A percentile compares a stretch with the other conserved stretches of the same genome.
These are phyloP conservation scores for Hiodon tergisus DNA, from an alignment of 2,113 vertebrate genomes.

Conservation along the genomic window DNA sequence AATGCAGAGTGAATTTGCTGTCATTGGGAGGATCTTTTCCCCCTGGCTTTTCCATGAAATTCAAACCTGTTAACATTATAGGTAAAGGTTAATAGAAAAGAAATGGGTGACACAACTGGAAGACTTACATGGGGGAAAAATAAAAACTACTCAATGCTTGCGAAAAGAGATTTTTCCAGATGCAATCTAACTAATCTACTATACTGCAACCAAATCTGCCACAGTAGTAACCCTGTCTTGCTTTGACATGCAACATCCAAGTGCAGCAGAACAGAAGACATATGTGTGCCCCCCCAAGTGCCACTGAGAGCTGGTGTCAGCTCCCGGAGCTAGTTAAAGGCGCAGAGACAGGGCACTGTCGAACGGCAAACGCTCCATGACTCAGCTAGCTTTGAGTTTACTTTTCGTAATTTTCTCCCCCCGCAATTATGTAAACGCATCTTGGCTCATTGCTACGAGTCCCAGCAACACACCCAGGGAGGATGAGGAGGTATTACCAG, in stretches of 20 bases:
- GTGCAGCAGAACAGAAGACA: not conserved
- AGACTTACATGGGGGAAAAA: slow-evolving; percentile 42
- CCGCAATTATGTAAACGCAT: too few relatives aligned
- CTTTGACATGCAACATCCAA: not conserved
- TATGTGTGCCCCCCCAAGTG: slow-evolving; percentile 23
- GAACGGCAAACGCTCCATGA: slow-evolving; percentile 62
- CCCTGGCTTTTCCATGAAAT: slow-evolving; percentile 36
- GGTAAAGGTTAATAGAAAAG: slow-evolving; percentile 37
- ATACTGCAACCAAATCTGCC: slow-evolving; percentile 37
- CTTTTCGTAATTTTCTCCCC: too few relatives aligned
- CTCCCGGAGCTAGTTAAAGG: slow-evolving; percentile 79
- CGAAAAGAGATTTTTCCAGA: slow-evolving; percentile 44
- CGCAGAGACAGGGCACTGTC: slow-evolving; percentile 61
- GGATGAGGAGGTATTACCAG: too few relatives aligned
- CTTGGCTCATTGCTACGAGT: too few relatives aligned
- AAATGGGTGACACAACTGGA: slow-evolving; percentile 45
- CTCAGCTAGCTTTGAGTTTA: too few relatives aligned
- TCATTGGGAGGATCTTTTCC: slow-evolving; percentile 38
- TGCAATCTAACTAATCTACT: slow-evolving; percentile 35
- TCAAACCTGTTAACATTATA: slow-evolving; percentile 29
- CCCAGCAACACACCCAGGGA: too few relatives aligned
- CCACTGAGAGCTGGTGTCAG: slow-evolving; percentile 57
- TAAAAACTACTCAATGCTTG: slow-evolving; percentile 52
- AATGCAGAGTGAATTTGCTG: slow-evolving; percentile 45
- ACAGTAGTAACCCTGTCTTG: slow-evolving; percentile 45